Conservation (phyloP, 2,113 vertebrate genomes). For the Acrocephalus kingi region DNA sequence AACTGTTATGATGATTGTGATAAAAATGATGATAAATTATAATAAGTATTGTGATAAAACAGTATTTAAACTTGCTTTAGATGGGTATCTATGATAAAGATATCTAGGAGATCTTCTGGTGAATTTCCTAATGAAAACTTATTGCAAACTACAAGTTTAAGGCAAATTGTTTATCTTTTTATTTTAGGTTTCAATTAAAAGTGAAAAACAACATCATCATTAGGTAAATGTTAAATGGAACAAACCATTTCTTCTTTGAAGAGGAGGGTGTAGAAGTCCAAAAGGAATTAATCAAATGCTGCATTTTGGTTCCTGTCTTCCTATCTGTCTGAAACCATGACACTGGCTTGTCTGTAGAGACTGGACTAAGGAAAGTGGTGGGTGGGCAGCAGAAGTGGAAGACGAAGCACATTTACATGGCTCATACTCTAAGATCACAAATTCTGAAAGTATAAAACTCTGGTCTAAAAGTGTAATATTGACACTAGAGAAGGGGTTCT, state of each 20-base stretch:
- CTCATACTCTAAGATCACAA: background rate
- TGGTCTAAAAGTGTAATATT: background rate
- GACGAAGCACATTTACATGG: background rate
- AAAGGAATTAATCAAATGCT: background rate
- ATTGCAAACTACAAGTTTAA: background rate
- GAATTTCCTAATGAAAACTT: background rate
- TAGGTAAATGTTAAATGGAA: background rate
- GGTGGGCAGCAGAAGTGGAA: background rate
- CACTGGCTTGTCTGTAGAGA: background rate
- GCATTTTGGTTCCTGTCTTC: background rate
- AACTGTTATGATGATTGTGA: background rate
- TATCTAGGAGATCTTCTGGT: background rate
- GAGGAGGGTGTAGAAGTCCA: background rate
- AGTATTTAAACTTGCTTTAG: background rate
- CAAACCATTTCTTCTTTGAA: background rate
- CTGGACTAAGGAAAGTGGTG: background rate
- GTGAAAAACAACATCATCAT: background rate
- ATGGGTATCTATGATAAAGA: background rate
- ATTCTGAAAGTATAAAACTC: background rate
- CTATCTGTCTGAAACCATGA: background rate
- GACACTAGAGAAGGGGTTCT: background rate
- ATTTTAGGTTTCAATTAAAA: background rate
- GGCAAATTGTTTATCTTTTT: background rate
- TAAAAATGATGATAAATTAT: background rate
- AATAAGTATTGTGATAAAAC: background rate